Evolutionary conservation across 2,888 invertebrate genomes (phyloP).

Genomic region (Polyommatus iphigenia): DNA sequence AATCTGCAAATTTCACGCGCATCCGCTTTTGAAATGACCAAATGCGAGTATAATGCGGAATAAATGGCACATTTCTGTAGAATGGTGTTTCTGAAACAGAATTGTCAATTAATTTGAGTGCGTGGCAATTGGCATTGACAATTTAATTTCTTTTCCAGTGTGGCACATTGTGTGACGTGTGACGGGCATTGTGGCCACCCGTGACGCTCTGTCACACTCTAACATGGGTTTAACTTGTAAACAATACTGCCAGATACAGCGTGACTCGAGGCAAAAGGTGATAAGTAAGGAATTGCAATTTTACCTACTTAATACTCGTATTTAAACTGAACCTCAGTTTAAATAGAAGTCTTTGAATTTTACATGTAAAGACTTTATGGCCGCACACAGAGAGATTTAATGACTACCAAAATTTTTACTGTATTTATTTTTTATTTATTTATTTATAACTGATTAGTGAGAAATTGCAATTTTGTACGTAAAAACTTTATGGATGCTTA

Average conservation of each 20-base stretch:
- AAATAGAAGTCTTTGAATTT: no score
- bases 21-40: not conserved
- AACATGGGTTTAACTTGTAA: conserved; percentile 69
- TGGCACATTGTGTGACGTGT: conserved; percentile 49
- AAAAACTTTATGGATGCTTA: no score
- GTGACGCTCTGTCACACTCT: conserved; percentile 54
- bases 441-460: no score
- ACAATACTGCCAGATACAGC: conserved; percentile 59
- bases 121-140: conserved; percentile 25
- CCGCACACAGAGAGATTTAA: no score
- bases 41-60: not conserved
- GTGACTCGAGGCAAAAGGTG: conserved; percentile 23
- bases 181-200: conserved; percentile 57
- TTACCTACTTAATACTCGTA: no score
- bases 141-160: conserved; percentile 32
- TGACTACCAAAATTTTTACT: no score
- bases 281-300: conserved; percentile 40
- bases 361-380: not conserved
- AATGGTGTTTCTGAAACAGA: conserved; percentile 11
- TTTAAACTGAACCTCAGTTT: no score
- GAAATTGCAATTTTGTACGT: no score
- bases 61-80: not conserved
- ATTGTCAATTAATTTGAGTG: conserved; percentile 24
- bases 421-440: no score
- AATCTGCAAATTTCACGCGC: not conserved